Conservation (phyloP, 92 coral and sea anemone species). For the Umimayanthus kanabou region DNA sequence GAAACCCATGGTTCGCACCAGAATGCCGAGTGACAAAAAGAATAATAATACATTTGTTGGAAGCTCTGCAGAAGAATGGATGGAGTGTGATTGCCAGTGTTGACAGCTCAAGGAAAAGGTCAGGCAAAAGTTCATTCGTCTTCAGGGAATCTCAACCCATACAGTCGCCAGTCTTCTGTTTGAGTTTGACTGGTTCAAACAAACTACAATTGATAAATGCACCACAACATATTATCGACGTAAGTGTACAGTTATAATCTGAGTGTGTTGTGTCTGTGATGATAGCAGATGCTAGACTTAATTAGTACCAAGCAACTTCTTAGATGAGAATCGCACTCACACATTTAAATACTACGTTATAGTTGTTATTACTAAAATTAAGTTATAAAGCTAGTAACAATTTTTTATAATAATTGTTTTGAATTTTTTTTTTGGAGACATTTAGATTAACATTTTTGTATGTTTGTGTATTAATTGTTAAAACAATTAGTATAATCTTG, state of each 20-base stretch:
- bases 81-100: conserved; percentile 49
- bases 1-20: conserved; percentile 50
- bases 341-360: no score
- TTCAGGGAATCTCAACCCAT: conserved; percentile 43
- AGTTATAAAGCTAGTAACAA: no score
- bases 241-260: neutral
- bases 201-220: conserved; percentile 41
- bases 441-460: no score
- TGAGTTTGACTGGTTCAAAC: conserved; percentile 36
- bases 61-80: conserved; percentile 45
- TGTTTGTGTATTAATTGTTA: no score
- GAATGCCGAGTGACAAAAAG: conserved; percentile 34
- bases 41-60: conserved; percentile 40
- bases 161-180: conserved; percentile 35
- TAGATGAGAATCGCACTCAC: no score
- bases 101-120: conserved; percentile 21
- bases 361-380: no score
- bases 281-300: no score
- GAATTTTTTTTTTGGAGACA: no score
- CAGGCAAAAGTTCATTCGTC: conserved; percentile 31
- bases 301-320: no score
- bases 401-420: no score
- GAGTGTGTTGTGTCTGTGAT: neutral
- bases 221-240: conserved; percentile 38
- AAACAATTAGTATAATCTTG: no score